These are phyloP conservation scores for Agrotis segetum DNA, from an alignment of 2,888 invertebrate genomes.

Conservation along the genomic window DNA sequence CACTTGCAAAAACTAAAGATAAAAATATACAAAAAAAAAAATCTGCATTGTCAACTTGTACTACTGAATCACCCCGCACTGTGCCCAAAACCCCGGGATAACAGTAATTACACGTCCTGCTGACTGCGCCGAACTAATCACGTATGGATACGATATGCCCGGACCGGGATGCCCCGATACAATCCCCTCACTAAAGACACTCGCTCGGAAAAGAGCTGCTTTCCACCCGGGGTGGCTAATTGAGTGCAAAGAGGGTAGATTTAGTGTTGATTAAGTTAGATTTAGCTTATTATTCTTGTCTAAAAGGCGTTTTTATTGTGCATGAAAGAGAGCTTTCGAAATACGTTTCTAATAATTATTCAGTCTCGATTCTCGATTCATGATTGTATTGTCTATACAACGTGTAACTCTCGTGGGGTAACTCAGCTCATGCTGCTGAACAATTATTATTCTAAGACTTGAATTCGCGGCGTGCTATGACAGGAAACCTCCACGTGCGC, in stretches of 20 bases:
- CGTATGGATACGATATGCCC: conserved; percentile 40
- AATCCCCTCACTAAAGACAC: conserved; percentile 44
- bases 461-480: no score
- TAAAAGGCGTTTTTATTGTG: no score
- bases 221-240: conserved; percentile 24
- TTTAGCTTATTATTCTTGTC: background rate
- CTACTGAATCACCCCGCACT: conserved; percentile 24
- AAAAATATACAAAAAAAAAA: background rate
- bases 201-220: conserved; percentile 36
- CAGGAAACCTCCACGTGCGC: no score
- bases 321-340: no score
- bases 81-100: conserved; percentile 15
- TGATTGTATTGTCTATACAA: no score
- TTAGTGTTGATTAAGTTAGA: conserved; percentile 14
- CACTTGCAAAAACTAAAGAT: no score
- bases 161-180: conserved; percentile 41
- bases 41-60: conserved; percentile 9
- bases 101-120: conserved; percentile 66
- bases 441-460: no score
- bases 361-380: no score
- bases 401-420: no score
- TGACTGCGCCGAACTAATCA: conserved; percentile 61
- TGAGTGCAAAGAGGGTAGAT: conserved; percentile 40
- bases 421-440: no score
- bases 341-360: no score